Conservation (phyloP, 2,797 vertebrate species). For the Morus bassanus region DNA sequence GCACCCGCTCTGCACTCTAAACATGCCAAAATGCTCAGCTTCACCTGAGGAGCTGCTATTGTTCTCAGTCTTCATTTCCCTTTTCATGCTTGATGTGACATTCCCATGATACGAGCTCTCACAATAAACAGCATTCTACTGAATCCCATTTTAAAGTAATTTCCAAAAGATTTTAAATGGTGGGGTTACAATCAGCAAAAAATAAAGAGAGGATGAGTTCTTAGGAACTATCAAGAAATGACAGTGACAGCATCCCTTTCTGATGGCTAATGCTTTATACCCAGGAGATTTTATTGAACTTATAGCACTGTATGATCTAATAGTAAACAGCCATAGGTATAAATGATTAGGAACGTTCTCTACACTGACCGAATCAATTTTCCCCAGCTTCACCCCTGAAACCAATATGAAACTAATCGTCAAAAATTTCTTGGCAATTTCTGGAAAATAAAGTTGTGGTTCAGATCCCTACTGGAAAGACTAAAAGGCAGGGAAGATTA, state of each 20-base stretch:
- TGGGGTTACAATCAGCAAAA: background rate
- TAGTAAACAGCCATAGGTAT: background rate
- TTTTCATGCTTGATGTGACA: background rate
- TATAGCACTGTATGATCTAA: background rate
- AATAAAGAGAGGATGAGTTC: background rate
- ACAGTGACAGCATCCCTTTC: background rate
- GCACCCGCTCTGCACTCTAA: background rate
- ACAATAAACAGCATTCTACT: background rate
- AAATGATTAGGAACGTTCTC: background rate
- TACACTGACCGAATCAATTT: background rate
- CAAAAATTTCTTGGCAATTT: conserved; percentile 13
- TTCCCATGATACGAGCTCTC: background rate
- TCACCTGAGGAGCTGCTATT: background rate
- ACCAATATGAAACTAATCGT: background rate
- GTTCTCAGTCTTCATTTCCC: background rate
- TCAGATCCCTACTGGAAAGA: background rate
- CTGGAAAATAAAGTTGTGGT: background rate
- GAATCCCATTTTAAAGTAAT: background rate
- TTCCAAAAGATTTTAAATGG: background rate
- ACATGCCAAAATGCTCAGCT: background rate
- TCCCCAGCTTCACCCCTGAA: conserved; percentile 1
- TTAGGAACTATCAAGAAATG: background rate
- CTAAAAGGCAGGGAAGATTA: background rate
- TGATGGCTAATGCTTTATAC: background rate
- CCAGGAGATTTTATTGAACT: background rate